Evolutionary conservation across 2,888 invertebrate species (phyloP).

Genomic region (Euzophera pinguis): DNA sequence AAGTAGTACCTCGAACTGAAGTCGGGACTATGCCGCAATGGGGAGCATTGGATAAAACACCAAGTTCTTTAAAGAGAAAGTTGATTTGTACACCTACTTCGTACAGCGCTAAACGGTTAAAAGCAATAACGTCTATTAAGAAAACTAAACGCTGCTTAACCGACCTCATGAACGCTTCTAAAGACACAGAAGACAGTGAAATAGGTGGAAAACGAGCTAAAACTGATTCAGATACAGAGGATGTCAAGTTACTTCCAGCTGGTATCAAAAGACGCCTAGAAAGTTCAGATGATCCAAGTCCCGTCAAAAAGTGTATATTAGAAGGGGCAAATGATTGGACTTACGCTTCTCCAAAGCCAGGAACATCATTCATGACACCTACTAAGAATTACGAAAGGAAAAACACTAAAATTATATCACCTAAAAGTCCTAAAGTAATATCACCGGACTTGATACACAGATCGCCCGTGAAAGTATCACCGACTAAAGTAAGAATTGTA

Average conservation of each 20-base stretch:
- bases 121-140: slow-evolving; percentile 24
- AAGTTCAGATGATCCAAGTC: slow-evolving; percentile 31
- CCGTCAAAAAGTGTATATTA: slow-evolving; percentile 26
- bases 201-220: slow-evolving; percentile 40
- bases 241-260: slow-evolving; percentile 32
- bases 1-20: slow-evolving; percentile 37
- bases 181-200: slow-evolving; percentile 40
- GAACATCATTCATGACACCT: slow-evolving; percentile 56
- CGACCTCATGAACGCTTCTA: slow-evolving; percentile 54
- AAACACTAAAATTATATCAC: slow-evolving; percentile 42
- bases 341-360: slow-evolving; percentile 41
- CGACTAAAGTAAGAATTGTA: slow-evolving; percentile 39
- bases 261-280: slow-evolving; percentile 52
- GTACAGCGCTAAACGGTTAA: slow-evolving; percentile 31
- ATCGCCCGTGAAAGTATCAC: slow-evolving; percentile 41
- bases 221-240: slow-evolving; percentile 29
- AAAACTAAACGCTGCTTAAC: slow-evolving; percentile 63
- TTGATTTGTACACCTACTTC: slow-evolving; percentile 34
- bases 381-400: slow-evolving; percentile 51
- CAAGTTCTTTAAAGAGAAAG: slow-evolving; percentile 66
- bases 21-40: slow-evolving; percentile 37
- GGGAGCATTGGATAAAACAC: slow-evolving; percentile 67
- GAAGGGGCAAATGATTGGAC: slow-evolving; percentile 37
- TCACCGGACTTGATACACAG: slow-evolving; percentile 29
- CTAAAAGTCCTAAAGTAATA: slow-evolving; percentile 40